phyloP scores from a whole-genome alignment of 2,113 vertebrate genomes.

The Uropsilus gracilis region DNA sequence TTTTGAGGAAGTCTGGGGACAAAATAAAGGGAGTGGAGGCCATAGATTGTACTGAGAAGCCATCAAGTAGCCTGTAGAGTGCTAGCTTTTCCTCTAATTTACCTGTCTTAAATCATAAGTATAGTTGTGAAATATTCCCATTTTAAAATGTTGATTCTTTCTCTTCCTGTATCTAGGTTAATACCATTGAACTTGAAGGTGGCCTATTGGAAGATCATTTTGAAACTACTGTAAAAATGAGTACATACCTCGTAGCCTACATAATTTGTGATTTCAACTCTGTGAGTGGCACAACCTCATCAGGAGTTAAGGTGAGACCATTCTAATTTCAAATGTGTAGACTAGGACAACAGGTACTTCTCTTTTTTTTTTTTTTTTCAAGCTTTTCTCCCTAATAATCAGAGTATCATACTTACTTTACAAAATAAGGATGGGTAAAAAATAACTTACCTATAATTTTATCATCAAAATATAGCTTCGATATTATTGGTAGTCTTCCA shows the following conservation, averaged over 20 bases:
- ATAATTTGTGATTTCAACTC: conserved; percentile 74
- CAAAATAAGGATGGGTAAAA: not conserved
- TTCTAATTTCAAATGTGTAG: not conserved
- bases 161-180: conserved; percentile 20
- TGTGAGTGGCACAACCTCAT: conserved; percentile 42
- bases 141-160: conserved; percentile 5
- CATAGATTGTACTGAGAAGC: not conserved
- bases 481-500: not conserved
- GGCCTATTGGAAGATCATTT: conserved; percentile 73
- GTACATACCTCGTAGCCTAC: conserved; percentile 68
- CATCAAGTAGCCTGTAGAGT: not conserved
- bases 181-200: conserved; percentile 63
- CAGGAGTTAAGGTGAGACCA: conserved; percentile 69
- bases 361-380: not conserved
- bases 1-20: not conserved
- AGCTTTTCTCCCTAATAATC: not conserved
- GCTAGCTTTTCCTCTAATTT: not conserved
- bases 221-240: conserved; percentile 72
- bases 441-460: not conserved
- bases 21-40: not conserved
- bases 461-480: not conserved
- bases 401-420: not conserved
- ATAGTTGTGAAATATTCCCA: not conserved
- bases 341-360: not conserved
- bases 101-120: not conserved